These are phyloP conservation scores for Microtus oregoni DNA, from an alignment of 2,113 vertebrate species.

Conservation along the genomic window DNA sequence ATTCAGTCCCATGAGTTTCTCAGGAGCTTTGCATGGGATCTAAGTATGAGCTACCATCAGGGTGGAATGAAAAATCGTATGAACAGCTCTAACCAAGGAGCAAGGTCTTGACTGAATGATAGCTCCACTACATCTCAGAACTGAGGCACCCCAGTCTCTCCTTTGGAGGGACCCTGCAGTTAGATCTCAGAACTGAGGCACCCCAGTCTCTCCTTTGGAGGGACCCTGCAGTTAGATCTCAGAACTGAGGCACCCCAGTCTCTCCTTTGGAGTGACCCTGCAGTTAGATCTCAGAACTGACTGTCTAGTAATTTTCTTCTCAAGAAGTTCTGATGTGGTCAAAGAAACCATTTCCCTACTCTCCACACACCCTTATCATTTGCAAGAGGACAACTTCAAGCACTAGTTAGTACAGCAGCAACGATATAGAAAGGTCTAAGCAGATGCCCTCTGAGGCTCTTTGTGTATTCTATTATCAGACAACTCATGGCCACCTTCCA, in stretches of 20 bases:
- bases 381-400: slow-evolving; percentile 6
- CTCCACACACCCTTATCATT: not conserved
- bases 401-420: not conserved
- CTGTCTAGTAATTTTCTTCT: not conserved
- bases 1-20: not conserved
- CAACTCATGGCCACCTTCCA: not conserved
- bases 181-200: not conserved
- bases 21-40: not conserved
- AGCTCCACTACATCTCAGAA: not conserved
- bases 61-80: not conserved
- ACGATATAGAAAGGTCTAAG: not conserved
- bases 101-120: not conserved
- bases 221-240: not conserved
- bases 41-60: not conserved
- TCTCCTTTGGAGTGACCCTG: not conserved
- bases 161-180: not conserved
- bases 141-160: not conserved
- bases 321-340: not conserved
- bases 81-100: not conserved
- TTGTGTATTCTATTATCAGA: not conserved
- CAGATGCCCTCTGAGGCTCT: not conserved
- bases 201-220: not conserved
- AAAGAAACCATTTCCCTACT: not conserved
- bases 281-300: not conserved
- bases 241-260: not conserved